These are phyloP conservation scores for Chelmon rostratus DNA, from an alignment of 2,797 vertebrate genomes.

Conservation along the genomic window DNA sequence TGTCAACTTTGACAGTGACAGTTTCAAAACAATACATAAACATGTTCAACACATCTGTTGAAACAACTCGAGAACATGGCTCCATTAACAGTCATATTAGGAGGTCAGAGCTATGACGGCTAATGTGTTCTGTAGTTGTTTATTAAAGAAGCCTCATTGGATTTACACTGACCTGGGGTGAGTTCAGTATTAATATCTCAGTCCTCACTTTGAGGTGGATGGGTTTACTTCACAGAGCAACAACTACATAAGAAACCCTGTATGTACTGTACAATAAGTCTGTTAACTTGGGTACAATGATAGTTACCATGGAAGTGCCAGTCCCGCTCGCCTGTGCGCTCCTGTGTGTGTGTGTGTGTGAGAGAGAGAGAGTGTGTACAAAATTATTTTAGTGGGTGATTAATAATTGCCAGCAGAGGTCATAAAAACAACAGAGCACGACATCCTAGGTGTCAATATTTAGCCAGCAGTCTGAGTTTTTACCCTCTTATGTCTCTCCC, in stretches of 20 bases:
- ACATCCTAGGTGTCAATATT: slow-evolving; percentile 68
- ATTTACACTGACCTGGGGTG: not conserved
- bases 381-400: slow-evolving; percentile 59
- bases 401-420: slow-evolving; percentile 69
- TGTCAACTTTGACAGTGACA: too few relatives aligned
- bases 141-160: not conserved
- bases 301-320: not conserved
- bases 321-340: not conserved
- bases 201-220: not conserved
- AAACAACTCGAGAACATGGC: not conserved
- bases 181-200: not conserved
- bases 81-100: not conserved
- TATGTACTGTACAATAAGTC: not conserved
- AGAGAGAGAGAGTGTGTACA: slow-evolving; percentile 4
- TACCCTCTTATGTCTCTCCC: not conserved
- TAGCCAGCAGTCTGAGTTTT: slow-evolving; percentile 40
- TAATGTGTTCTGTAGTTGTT: not conserved
- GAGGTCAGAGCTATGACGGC: not conserved
- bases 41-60: not conserved
- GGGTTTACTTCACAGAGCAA: not conserved
- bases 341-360: not conserved
- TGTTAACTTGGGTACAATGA: not conserved
- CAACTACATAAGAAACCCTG: too few relatives aligned
- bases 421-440: slow-evolving; percentile 58
- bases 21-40: too few relatives aligned